Percentiles rank a stretch among this genome's conserved stretches.
Conservation (phyloP, 1,140 invertebrate species). For the Meloidogyne chitwoodi region DNA sequence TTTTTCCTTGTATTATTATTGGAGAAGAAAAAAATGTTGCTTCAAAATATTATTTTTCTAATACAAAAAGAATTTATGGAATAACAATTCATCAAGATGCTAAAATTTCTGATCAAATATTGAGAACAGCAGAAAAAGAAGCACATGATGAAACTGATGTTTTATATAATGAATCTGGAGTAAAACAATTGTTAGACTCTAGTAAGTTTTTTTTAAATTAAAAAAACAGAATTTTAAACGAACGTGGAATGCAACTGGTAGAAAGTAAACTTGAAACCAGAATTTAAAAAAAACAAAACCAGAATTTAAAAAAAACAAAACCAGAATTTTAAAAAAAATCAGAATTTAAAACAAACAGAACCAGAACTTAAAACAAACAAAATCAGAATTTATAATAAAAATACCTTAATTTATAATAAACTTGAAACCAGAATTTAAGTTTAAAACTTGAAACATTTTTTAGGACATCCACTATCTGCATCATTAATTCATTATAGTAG, state of each 20-base stretch:
- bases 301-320: no score
- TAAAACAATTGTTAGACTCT: conserved; percentile 13
- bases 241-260: no score
- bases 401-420: no score
- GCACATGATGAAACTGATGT: conserved; percentile 24
- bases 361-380: no score
- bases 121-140: conserved; percentile 22
- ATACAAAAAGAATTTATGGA: background rate
- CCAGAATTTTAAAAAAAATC: no score
- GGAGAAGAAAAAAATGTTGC: background rate
- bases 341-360: no score
- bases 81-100: background rate
- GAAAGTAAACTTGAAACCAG: background rate
- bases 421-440: background rate
- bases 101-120: conserved; percentile 13
- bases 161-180: conserved; percentile 26
- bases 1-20: conserved; percentile 28
- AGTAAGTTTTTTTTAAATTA: background rate
- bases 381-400: no score
- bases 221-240: background rate
- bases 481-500: conserved; percentile 25
- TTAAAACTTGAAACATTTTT: background rate
- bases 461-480: conserved; percentile 30
- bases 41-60: background rate
- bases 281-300: no score